Evolutionary conservation across 2,797 vertebrate genomes (phyloP), one percentile per base, ranked within the genome.

Genomic region (Coregonus ussuriensis): DNA sequence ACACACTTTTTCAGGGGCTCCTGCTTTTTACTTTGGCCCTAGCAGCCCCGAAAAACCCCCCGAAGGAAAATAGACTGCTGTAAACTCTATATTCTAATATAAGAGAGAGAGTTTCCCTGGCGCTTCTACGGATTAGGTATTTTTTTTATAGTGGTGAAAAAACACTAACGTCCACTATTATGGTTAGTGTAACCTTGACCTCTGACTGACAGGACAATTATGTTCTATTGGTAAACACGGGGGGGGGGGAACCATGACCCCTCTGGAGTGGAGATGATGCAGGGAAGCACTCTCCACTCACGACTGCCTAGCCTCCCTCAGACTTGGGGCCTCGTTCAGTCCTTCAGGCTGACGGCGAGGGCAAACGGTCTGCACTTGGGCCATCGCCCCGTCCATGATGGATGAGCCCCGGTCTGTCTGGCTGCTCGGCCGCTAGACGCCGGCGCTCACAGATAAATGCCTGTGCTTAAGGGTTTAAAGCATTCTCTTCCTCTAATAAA

Each of bases 401-500:
- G 88, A 93, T 91, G 81, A 78, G 79, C 79, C 83, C 77, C 79
- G 76, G 80, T 70, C 76, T 77, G 79, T 47, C 41, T 41, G 7
- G 41, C 41, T 47, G 41, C 59, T 25, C 16, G 59, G n/a, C 59
- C 11, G 59, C 59, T 63, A 25, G 59, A 29, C 9, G 59, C 21
- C 77, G 47, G 80, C 74, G 72, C 86, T 75, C 31, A 16, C 81
- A 85, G 85, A 91, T 89, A 92, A 90, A 91, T 86, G 87, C 56
- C 79, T 75, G 81, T 5, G 81, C 89, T 91, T 89, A 85, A 89
- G 75, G 78, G 82, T 89, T 91, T 86, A 88, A 91, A 88, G 86
- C 83, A 82, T 84, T 86, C 78, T 83, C 82, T 81, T 72, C 82
- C 80, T 65, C 86, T 87, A 89, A 91, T 93, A 92, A 92, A 93